Base-by-base conservation (phyloP, 2,888 invertebrate genomes). In the Marronus borbonicus region DNA sequence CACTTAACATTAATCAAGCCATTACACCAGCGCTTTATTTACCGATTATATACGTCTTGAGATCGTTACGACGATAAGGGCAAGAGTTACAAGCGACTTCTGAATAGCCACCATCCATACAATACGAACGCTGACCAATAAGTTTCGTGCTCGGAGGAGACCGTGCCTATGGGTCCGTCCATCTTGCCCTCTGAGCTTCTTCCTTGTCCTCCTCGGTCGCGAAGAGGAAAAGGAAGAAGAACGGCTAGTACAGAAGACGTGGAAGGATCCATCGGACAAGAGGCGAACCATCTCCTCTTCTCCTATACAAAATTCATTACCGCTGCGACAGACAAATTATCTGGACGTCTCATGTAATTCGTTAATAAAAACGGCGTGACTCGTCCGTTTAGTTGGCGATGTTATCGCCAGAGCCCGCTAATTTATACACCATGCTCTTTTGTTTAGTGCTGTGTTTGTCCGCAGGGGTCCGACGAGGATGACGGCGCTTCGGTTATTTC, bases 401-500 rank as follows among this genome's bases (percentile, higher is more conserved):
- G 85, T 87, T 86, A 87, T 87, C 87, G 85, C 83, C 80, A 79
- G 81, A 82, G 84, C 84, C 85, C 84, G 87, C 88, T 88, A 88
- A 87, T 88, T 88, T 88, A 88, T 88, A 87, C 86, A 87, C 85
- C 85, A 84, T 86, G 85, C 86, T 86, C 86, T 87, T 88, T 87
- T 88, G 86, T 87, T 86, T 87, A 87, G 86, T 84, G 83, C 83
- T 87, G 85, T 87, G 85, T 87, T 89, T 91, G 87, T 91, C 90
- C 88, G 84, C 92, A 93, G 93, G 92, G 92, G 83, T 90, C 91
- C 82, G 93, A 94, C 84, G 94, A 94, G 86, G 94, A 94, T 87
- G 94, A 95, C 88, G 90, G 93, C 86, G 93, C 92, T 85, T 92
- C 92, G 82, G 90, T 92, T 84, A 91, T 91, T 83, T 93, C 94